These are phyloP conservation scores for Drosophila tropicalis DNA, from an alignment of 1,140 invertebrate genomes.

Conservation along the genomic window DNA sequence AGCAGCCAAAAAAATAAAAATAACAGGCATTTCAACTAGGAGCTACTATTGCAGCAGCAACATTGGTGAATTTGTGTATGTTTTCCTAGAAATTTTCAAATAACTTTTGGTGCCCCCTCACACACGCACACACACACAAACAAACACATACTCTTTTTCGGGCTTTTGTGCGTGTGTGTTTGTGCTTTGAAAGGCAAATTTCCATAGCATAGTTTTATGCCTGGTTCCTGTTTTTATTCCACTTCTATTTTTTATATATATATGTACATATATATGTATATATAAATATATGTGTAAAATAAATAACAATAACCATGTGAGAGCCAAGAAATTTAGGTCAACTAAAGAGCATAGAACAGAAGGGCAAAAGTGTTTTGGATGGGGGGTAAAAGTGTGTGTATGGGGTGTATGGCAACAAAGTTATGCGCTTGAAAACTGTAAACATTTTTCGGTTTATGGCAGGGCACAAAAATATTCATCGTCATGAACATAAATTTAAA, in stretches of 20 bases:
- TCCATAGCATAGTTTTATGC: constrained; percentile 51
- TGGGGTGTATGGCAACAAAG: constrained; percentile 34
- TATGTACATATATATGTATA: constrained; percentile 44
- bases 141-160: neutral
- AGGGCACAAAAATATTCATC: constrained; percentile 47
- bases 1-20: neutral
- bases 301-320: constrained; percentile 53
- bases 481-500: constrained; percentile 59
- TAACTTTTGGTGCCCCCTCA: constrained; percentile 8
- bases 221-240: constrained; percentile 43
- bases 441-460: constrained; percentile 58
- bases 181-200: constrained; percentile 35
- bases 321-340: constrained; percentile 47
- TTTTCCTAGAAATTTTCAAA: constrained; percentile 24
- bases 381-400: neutral
- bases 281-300: constrained; percentile 40
- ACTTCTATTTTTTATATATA: constrained; percentile 37
- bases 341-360: constrained; percentile 9
- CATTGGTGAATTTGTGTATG: constrained; percentile 17
- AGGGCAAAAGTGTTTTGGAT: neutral
- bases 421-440: constrained; percentile 57
- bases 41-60: neutral
- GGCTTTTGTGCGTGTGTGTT: constrained; percentile 13
- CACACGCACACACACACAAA: neutral
- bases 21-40: constrained; percentile 35